Conservation (phyloP, 2,888 invertebrate species). For the Agonopterix arenella region DNA sequence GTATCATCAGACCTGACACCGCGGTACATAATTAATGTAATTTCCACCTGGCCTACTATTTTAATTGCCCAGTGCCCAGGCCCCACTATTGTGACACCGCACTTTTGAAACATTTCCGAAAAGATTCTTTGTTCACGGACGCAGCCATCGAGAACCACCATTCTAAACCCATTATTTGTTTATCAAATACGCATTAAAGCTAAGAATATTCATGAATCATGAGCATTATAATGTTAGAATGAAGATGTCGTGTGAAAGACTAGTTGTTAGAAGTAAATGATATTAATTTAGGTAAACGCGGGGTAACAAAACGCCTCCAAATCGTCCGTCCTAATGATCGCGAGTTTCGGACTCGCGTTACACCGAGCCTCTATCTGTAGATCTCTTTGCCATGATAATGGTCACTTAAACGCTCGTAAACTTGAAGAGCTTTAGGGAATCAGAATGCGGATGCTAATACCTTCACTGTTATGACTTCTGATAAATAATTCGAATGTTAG, state of each 20-base stretch:
- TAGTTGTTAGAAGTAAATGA: conserved; percentile 54
- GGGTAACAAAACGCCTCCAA: conserved; percentile 49
- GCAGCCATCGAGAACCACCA: conserved; percentile 47
- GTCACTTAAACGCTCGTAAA: conserved; percentile 48
- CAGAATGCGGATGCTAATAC: conserved; percentile 24
- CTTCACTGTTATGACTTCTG: conserved; percentile 23
- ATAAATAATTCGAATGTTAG: conserved; percentile 5
- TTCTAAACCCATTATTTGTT: conserved; percentile 61
- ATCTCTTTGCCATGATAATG: conserved; percentile 45
- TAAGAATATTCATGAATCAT: conserved; percentile 39
- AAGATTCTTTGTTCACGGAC: conserved; percentile 62
- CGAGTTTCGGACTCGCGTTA: conserved; percentile 40
- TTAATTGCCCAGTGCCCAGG: conserved; percentile 56
- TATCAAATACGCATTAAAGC: conserved; percentile 69
- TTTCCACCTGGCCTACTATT: conserved; percentile 73
- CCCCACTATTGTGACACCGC: conserved; percentile 51
- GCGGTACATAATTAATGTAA: conserved; percentile 68
- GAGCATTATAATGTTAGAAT: conserved; percentile 46
- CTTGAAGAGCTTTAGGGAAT: conserved; percentile 27
- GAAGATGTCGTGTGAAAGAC: conserved; percentile 72
- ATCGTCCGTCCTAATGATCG: conserved; percentile 52
- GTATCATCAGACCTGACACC: conserved; percentile 56
- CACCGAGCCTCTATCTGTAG: conserved; percentile 43
- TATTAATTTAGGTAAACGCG: conserved; percentile 60
- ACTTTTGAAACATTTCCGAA: conserved; percentile 70